Evolutionary conservation across 2,113 vertebrate species (phyloP), one percentile per base, ranked within the genome.

Genomic region (Lynx canadensis): DNA sequence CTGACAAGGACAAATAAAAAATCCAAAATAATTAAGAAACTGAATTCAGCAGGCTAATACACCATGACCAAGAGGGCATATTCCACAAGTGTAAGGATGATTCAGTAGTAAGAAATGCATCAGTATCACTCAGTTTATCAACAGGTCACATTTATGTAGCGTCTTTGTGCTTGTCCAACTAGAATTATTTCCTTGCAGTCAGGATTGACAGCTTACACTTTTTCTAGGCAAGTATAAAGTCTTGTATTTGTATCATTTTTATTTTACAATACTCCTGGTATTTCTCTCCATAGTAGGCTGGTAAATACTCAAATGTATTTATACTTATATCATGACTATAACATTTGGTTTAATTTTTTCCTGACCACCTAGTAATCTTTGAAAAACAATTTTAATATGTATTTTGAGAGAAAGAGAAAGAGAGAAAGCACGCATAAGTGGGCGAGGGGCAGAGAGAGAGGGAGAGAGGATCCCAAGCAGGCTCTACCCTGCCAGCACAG

Each of bases 11-110:
- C n/a, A 85, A 21, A 89, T 1, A 3, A 36, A 88, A 93, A 91
- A 60, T 18, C 23, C 27, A 60, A 89, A 89, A 95, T 48, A 97
- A 68, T 92, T 36, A 91, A 80, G 16, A 83, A 93, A 65, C n/a
- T 65, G 76, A 93, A 68, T 89, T 81, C 91, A 91, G 48, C 63
- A 83, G 71, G 60, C 4, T 38, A 45, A 73, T 33, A 48, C 2
- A 65, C 45, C 10, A 13, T 55, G 60, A 89, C 63, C 52, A n/a
- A 41, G 52, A 80, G 16, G 38, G 50, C 9, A 23, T 15, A 76
- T 66, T 31, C 7, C 19, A 87, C 12, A 71, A 57, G 31, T 5
- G 14, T 33, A 36, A 71, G 21, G n/a, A 76, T 36, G 7, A 38
- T 25, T 96, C 29, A 16, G 29, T 50, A 55, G 45, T 14, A 65